Evolutionary conservation across 1,140 invertebrate genomes (phyloP).

Genomic region (Ridgeia piscesae): DNA sequence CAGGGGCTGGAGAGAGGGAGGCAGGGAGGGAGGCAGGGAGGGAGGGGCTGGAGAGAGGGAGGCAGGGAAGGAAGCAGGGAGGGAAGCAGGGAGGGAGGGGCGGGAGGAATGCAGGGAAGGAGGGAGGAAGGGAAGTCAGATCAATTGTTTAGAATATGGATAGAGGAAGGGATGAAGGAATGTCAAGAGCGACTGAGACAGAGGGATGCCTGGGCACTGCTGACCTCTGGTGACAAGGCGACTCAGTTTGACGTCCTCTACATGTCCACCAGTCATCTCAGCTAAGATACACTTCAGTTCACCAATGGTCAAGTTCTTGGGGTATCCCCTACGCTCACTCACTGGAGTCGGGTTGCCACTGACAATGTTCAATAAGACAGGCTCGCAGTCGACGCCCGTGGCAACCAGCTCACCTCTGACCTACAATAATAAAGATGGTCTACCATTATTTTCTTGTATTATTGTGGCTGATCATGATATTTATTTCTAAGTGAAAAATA

Average conservation of each 20-base stretch:
- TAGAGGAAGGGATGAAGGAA: too few relatives aligned
- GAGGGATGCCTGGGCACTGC: too few relatives aligned
- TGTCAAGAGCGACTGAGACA: neutral
- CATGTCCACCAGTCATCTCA: slow-evolving; percentile 31
- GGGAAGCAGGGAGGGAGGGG: too few relatives aligned
- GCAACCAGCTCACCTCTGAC: slow-evolving; percentile 35
- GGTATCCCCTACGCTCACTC: neutral
- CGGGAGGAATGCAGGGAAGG: too few relatives aligned
- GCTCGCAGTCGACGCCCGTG: slow-evolving; percentile 40
- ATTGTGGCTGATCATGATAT: too few relatives aligned
- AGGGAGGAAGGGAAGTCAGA: too few relatives aligned
- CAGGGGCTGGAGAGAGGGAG: too few relatives aligned
- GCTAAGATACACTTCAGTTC: slow-evolving; percentile 36
- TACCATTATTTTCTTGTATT: neutral
- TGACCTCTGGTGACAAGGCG: slow-evolving; percentile 33
- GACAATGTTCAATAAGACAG: slow-evolving; percentile 41
- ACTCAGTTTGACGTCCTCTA: slow-evolving; percentile 32
- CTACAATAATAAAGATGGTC: slow-evolving; percentile 29
- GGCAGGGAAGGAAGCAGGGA: too few relatives aligned
- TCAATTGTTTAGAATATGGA: too few relatives aligned
- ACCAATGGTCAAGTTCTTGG: slow-evolving; percentile 26
- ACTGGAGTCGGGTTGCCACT: slow-evolving; percentile 30
- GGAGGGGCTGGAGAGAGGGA: too few relatives aligned
- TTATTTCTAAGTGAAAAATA: too few relatives aligned
- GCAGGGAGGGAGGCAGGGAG: too few relatives aligned